A percentile compares a stretch with the other conserved stretches of the same genome.
Evolutionary conservation across 2,888 invertebrate species (phyloP).

Genomic region (Sympetrum striolatum): DNA sequence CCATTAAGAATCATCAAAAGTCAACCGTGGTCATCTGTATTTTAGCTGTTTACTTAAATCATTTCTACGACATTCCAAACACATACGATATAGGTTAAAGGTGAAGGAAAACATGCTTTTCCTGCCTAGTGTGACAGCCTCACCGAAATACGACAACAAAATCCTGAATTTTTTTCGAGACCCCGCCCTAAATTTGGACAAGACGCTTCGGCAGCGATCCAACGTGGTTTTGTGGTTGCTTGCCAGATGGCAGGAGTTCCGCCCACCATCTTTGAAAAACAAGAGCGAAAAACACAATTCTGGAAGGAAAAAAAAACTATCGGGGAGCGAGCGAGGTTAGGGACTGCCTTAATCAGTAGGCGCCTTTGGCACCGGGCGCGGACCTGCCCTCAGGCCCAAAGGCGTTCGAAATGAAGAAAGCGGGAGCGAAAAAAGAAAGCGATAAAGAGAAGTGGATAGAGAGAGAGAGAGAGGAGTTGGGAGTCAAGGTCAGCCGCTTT

Average conservation of each 20-base stretch:
- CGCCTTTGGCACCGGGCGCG: not conserved
- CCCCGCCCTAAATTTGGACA: not conserved
- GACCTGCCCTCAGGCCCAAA: not conserved
- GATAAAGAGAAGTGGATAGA: slow-evolving; percentile 39
- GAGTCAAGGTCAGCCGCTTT: slow-evolving; percentile 34
- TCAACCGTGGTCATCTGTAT: not conserved
- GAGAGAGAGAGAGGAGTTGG: slow-evolving; percentile 1
- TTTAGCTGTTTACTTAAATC: not conserved
- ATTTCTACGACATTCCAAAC: not conserved
- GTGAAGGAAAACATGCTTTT: not conserved
- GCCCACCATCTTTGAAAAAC: not conserved
- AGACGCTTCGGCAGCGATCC: not conserved
- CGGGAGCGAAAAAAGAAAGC: not conserved
- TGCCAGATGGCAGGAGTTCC: not conserved
- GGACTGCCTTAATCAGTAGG: slow-evolving; percentile 13
- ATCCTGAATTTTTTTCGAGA: not conserved
- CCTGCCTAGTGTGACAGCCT: not conserved
- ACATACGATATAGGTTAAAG: not conserved
- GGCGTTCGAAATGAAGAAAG: not conserved
- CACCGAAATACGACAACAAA: not conserved
- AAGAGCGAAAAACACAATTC: not conserved
- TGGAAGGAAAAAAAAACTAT: not conserved
- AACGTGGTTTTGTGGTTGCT: not conserved
- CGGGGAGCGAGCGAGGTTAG: not conserved
- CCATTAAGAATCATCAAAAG: not conserved